phyloP scores from a whole-genome alignment of 2,797 vertebrate species.

The Poecilia gillii region DNA sequence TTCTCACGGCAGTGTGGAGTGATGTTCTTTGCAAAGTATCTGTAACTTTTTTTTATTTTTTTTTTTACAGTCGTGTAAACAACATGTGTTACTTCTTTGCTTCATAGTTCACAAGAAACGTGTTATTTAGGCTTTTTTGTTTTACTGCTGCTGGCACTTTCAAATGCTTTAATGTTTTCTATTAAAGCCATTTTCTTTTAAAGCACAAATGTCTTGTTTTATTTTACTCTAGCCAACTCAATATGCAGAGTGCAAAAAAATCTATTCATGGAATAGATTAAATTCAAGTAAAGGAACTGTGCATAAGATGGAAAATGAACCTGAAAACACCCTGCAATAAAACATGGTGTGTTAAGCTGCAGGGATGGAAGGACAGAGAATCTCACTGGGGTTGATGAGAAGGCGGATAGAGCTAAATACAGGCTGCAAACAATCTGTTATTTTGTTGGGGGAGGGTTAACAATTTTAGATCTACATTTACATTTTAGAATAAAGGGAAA shows the following conservation, averaged over 20 bases:
- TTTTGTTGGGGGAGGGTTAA: not conserved
- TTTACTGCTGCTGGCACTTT: not conserved
- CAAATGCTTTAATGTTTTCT: not conserved
- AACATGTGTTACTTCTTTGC: slow-evolving; percentile 5
- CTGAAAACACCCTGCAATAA: not conserved
- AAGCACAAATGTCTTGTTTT: not conserved
- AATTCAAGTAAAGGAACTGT: not conserved
- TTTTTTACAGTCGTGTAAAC: slow-evolving; percentile 6
- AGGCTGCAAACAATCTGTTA: not conserved
- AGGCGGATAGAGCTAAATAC: not conserved
- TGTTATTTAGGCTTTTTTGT: not conserved
- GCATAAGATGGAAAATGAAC: not conserved
- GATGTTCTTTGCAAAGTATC: slow-evolving; percentile 5
- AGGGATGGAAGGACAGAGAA: not conserved
- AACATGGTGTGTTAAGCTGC: not conserved
- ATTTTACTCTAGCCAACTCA: not conserved
- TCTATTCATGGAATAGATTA: not conserved
- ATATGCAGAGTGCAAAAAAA: not conserved
- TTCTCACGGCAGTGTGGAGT: slow-evolving; percentile 6
- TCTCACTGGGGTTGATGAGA: not conserved
- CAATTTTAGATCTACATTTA: not conserved
- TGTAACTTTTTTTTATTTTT: not conserved
- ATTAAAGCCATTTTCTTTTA: not conserved
- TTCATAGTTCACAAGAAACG: not conserved
- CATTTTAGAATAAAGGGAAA: not conserved